Percentiles rank a stretch among this genome's conserved stretches.
These are phyloP conservation scores for Plutella xylostella DNA, from an alignment of 2,888 invertebrate genomes.

Conservation along the genomic window DNA sequence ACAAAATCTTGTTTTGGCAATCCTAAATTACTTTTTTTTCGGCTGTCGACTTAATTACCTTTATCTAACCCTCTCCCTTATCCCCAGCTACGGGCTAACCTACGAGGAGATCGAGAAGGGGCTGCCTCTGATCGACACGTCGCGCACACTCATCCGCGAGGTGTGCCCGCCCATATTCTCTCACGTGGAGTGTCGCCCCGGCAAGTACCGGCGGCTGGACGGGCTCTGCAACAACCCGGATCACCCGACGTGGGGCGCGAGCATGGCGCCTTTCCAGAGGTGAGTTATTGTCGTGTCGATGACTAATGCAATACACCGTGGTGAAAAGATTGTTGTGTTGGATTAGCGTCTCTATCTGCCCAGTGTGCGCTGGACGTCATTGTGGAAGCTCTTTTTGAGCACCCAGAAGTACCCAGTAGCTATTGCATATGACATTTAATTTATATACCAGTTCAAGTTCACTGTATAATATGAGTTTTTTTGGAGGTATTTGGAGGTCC, in stretches of 20 bases:
- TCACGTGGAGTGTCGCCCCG: constrained; percentile 88
- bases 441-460: no score
- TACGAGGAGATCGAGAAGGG: constrained; percentile 91
- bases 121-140: constrained; percentile 87
- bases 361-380: no score
- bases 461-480: no score
- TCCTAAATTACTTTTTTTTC: not conserved
- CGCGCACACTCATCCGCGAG: constrained; percentile 86
- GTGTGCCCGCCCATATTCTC: constrained; percentile 90
- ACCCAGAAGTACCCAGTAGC: no score
- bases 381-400: no score
- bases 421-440: no score
- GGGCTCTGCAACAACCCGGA: constrained; percentile 91
- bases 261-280: constrained; percentile 87
- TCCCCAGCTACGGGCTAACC: constrained; percentile 81
- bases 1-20: not conserved
- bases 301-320: no score
- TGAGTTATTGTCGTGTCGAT: no score
- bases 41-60: not conserved
- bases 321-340: no score
- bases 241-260: constrained; percentile 91
- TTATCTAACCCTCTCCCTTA: constrained; percentile 10
- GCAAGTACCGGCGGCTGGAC: constrained; percentile 88
- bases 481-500: no score
- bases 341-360: no score